Conservation (phyloP, 2,797 vertebrate species). For the Oceanodroma leucorhoa region DNA sequence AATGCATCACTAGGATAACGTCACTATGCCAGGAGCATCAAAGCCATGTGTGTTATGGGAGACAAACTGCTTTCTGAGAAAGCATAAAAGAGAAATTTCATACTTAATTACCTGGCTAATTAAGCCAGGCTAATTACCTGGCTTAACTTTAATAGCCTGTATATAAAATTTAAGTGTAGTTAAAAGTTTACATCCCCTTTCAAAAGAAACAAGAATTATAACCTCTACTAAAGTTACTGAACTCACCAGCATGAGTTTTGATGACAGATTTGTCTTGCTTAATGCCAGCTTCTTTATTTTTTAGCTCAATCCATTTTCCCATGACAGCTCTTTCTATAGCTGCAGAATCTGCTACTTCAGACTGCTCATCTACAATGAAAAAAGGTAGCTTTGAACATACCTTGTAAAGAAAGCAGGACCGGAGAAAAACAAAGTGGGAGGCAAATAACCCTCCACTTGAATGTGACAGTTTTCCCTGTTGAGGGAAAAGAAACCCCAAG, state of each 20-base stretch:
- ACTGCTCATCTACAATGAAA: background rate
- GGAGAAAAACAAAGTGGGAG: background rate
- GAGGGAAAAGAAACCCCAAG: background rate
- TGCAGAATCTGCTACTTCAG: background rate
- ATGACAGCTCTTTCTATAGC: background rate
- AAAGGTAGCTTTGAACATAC: background rate
- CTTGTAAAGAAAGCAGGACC: background rate
- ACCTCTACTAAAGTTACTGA: background rate
- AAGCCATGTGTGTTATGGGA: background rate
- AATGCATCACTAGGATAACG: background rate
- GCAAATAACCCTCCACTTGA: background rate
- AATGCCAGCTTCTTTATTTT: background rate
- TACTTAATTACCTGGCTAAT: background rate
- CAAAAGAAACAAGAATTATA: background rate
- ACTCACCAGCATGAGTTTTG: constrained; percentile 14
- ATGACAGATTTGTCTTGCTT: background rate
- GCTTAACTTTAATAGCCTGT: background rate
- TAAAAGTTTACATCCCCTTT: background rate
- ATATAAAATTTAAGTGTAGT: background rate
- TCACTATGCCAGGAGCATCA: background rate
- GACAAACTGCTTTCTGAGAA: background rate
- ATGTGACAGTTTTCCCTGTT: background rate
- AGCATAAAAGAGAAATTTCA: background rate
- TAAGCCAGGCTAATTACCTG: background rate
- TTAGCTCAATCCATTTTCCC: background rate